Evolutionary conservation across 1,140 invertebrate genomes (phyloP), one percentile per base, ranked within the genome.

Genomic region (Lucilia sericata): DNA sequence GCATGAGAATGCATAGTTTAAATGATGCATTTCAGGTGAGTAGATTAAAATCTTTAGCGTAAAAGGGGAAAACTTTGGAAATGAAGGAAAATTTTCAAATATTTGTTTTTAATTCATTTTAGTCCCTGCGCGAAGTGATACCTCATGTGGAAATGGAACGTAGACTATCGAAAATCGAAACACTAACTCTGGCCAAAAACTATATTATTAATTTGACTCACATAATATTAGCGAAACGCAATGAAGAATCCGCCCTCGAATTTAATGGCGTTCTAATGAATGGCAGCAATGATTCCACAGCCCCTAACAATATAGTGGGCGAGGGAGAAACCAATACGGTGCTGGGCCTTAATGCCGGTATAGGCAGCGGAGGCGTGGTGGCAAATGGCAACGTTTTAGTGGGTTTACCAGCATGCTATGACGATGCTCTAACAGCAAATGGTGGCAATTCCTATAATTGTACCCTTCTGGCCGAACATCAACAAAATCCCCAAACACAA

Each of bases 151-250:
- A 95, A 90, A 95, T 96, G 93, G 96, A 96, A 88, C 93, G 96
- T 84, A 95, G 96, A 87, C 92, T 97, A 85, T 96, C 96, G 81
- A 97, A 97, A 92, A 97, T 97, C 85, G 96, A 97, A 91, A 97
- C 96, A 13, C 91, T 97, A 19, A 97, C 96, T 17, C 91, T 97
- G 88, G 96, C 96, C 86, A 97, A 97, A 92, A 96, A 97, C 92
- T 97, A 97, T 91, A 97, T 97, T 89, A 96, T 96, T 93, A 96
- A 96, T 36, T 92, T 97, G 85, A 97, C 96, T 78, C 96, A 97
- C 91, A 95, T 96, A 85, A 96, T 97, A 89, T 93, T 93, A 83
- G 88, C 91, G 25, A 92, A 91, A 85, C 88, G 91, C 5, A 91
- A 91, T 47, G 91, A 92, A 75, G 91, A 92, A 82, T 87, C 89